Evolutionary conservation across 2,113 vertebrate species (phyloP), one percentile per base, ranked within the genome.

Genomic region (Engystomops pustulosus): DNA sequence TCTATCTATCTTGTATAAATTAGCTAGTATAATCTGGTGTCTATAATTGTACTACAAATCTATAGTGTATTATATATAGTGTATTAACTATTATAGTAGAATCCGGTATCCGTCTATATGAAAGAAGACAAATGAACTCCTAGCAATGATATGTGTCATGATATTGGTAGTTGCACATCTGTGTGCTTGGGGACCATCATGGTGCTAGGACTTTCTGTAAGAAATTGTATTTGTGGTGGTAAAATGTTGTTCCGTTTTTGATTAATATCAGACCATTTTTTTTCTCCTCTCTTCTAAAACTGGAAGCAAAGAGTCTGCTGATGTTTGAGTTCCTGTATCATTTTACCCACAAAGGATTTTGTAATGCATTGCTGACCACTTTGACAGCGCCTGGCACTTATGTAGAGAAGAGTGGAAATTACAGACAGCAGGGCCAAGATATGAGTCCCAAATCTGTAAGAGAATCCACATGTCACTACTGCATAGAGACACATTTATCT

Each of bases 401-500:
- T 83, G 55, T 25, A 51, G 53, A 75, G 76, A 67, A 75, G 23
- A 41, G 36, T 38, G 60, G 60, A 44, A 68, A 53, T 38, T 78
- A 49, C 72, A 77, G 44, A 68, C 72, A 78, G 60, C 32, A 55
- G 41, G 70, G 70, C 53, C 58, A 38, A 14, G 53, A 76, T 65
- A 60, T 2, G 27, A 84, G 60, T 49, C 72, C 65, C 45, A 44
- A 65, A 34, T 69, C 72, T 84, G 72, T 55, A 84, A 69, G 60
- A 51, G 72, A 77, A 78, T 84, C 74, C 72, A 55, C 71, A 78
- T 78, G 82, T 78, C 74, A 84, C 55, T 41, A 38, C n/a, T 25
- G 58, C 58, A 36, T 45, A 83, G 81, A 62, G 55, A 12, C 36
- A 30, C 81, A 68, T 84, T 78, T 78, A 84, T 84, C 82, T 78